phyloP scores from a whole-genome alignment of 2,113 vertebrate genomes.

The Dromiciops gliroides region DNA sequence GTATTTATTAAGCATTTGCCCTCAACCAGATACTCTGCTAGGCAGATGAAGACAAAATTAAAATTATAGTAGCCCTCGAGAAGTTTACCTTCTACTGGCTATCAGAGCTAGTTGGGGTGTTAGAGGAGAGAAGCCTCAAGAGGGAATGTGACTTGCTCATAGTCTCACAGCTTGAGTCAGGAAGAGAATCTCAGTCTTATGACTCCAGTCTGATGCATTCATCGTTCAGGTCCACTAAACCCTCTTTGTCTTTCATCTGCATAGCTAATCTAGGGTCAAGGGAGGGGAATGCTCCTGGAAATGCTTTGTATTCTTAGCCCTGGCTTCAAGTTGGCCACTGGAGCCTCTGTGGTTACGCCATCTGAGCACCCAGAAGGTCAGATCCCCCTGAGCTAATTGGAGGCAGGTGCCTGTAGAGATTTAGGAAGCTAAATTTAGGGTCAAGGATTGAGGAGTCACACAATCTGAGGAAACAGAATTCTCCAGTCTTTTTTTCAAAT shows the following conservation, averaged over 20 bases:
- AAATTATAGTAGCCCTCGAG: not conserved
- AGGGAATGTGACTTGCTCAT: not conserved
- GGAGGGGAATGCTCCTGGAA: not conserved
- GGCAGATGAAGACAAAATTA: not conserved
- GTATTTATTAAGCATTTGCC: not conserved
- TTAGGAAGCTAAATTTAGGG: not conserved
- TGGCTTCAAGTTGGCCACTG: not conserved
- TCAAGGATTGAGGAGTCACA: not conserved
- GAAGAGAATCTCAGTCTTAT: not conserved
- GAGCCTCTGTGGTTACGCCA: not conserved
- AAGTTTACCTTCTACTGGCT: not conserved
- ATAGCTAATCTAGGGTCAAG: not conserved
- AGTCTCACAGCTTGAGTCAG: not conserved
- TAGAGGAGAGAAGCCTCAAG: not conserved
- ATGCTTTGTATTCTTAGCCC: not conserved
- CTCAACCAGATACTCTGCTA: not conserved
- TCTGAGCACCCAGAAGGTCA: not conserved
- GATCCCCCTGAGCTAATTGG: not conserved
- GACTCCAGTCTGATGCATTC: not conserved
- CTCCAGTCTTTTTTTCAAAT: not conserved
- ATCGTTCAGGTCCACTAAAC: not conserved
- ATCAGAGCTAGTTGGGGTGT: not conserved
- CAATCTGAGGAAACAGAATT: not conserved
- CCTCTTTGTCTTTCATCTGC: not conserved
- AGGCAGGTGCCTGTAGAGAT: not conserved